phyloP scores from a whole-genome alignment of 1,140 invertebrate species.

The Diplogasteroides magnus region DNA sequence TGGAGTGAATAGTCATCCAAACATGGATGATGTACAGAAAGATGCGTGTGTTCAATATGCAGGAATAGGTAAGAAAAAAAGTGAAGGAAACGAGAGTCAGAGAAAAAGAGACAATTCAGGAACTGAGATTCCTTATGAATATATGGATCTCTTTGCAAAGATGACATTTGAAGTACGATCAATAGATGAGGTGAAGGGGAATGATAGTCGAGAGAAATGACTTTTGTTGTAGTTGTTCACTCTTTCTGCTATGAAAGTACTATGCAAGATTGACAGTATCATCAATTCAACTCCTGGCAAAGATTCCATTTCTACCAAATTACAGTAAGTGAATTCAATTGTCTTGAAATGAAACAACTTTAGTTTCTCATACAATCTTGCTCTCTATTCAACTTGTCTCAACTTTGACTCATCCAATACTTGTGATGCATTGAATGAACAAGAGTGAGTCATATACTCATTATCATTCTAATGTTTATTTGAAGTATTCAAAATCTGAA shows the following conservation, averaged over 20 bases:
- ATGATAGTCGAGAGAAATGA: not conserved
- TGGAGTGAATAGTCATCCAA: not conserved
- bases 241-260: not conserved
- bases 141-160: not conserved
- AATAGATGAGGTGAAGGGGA: not conserved
- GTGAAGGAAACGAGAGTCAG: not conserved
- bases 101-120: not conserved
- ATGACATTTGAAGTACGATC: not conserved
- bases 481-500: not conserved
- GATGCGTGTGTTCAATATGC: not conserved
- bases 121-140: not conserved
- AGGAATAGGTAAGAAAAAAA: not conserved
- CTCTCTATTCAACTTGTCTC: not conserved
- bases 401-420: not conserved
- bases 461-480: not conserved
- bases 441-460: not conserved
- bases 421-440: not conserved
- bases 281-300: not conserved
- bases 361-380: not conserved
- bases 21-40: not conserved
- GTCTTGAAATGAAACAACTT: too few species aligned
- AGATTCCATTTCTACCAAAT: not conserved
- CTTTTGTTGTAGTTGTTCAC: not conserved
- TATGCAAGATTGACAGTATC: not conserved
- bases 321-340: not conserved